Base-by-base conservation (phyloP, 2,888 invertebrate genomes). In the Chaetogeoica ovagalla region DNA sequence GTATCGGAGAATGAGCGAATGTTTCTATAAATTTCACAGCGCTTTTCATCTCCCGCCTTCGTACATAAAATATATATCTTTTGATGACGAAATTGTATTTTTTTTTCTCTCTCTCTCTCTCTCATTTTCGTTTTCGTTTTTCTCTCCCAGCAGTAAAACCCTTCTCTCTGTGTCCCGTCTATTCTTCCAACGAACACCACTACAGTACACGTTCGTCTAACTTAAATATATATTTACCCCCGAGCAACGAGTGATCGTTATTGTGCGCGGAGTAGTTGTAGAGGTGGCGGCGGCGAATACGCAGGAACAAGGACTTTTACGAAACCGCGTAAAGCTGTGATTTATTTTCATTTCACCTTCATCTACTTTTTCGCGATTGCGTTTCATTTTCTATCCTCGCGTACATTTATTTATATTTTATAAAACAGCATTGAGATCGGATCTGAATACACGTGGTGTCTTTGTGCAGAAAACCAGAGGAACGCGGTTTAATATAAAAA, bases 31-130 rank as follows among this genome's bases (percentile, higher is more conserved):
- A 70, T 70, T 55, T n/a, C 37, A 19, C 52, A 30, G 23, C 23
- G 23, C 30, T 30, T 30, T 30, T 4, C 30, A 1, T 30, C 30
- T 30, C 30, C 17, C 19, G 30, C 7, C 6, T 30, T 30, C 30
- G 30, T 30, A 30, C 4, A n/a, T 9, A 37, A 19, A 0, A 13
- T 17, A 57, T 57, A 57, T 39, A 55, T 75, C 65, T 66, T 75
- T 66, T 13, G 66, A 66, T 66, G 66, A 59, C 75, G 75, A 79
- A 79, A 79, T 79, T 79, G 77, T 70, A 79, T 70, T 71, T 79
- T 72, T 43, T 60, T 68, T 30, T 77, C n/a, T 63, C 30, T 55
- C 52, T 30, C 30, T 30, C 30, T 30, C 30, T 52, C 55, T n/a
- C 55, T 48, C 48, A 0, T 39, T 65, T 37, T 48, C 48, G 72